Evolutionary conservation across 2,797 vertebrate species (phyloP), one percentile per base, ranked within the genome.

Genomic region (Silurus aristotelis): DNA sequence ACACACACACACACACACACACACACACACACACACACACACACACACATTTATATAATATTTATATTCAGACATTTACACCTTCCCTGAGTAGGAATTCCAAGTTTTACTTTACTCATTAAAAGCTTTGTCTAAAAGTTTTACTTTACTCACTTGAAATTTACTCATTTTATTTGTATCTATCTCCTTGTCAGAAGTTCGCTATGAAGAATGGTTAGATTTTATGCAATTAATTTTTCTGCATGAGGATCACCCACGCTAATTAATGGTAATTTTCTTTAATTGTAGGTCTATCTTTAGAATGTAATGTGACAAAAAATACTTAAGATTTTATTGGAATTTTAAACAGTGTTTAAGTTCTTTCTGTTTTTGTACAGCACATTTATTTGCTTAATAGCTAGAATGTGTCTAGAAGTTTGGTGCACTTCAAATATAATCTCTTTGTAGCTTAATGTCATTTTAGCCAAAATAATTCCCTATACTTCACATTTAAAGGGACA

Each of bases 381-480:
- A 56, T 52, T 76, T 76, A 56, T 56, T n/a, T 15, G n/a, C n/a
- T 75, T 75, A 52, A 75, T 27, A 75, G 48, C 48, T 55, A 27
- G 13, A 73, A 48, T 3, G 9, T 25, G 1, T 73, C 71, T 25
- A 25, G 12, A 5, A 73, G 46, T 73, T 52, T 73, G 22, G 6
- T 73, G 55, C 1, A 5, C 43, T 75, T 52, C 14, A 52, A 5
- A n/a, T 73, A 14, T n/a, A 27, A 75, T 58, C 52, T 17, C 52
- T 75, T 27, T 25, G 6, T 56, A 75, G 6, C 46, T 55, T 55
- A 0, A 2, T 25, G 31, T 31, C 1, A 3, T 43, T 60, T 63
- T 25, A 64, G 15, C 7, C 46, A 20, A 55, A 67, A 52, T 66
- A 66, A 25, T 64, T 64, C 13, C 20, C 0, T 48, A 17, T 15